Base-by-base conservation (phyloP, 2,797 vertebrate genomes). In the Rhyacichthys aspro region DNA sequence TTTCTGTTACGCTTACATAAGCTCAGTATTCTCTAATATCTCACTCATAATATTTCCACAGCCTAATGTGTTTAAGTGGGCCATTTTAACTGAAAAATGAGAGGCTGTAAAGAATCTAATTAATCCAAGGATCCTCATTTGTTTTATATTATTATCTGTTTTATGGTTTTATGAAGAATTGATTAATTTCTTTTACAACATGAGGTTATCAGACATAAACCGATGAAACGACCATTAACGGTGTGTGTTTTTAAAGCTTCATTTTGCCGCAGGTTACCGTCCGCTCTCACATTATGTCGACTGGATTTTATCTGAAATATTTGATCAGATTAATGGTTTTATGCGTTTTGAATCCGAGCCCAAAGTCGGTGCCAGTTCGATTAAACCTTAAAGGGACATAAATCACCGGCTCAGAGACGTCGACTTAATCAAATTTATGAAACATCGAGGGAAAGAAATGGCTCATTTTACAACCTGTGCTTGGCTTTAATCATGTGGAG, bases 251-350 rank as follows among this genome's bases (percentile, higher is more conserved):
- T 37, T 9, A 37, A 37, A 37, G 3, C 36, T 11, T 7, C 11
- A 23, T 28, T 28, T 23, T 23, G 9, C 44, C 44, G 4, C 1
- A 23, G 44, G 11, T 3, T 12, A 3, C 7, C 28, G 18, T 19
- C 19, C 1, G 12, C 3, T 10, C 9, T 45, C 43, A 37, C 44
- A 1, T 12, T 12, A 3, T 14, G 11, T 28, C 5, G 11, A 8
- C 11, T 46, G 44, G 10, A 46, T 16, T 46, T 43, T 18, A 43
- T 16, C 9, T 17, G 43, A 17, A 46, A 19, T 12, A 46, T 23
- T 23, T 12, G 8, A 46, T n/a, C 10, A 46, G 11, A 46, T 46
- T 12, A 46, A 46, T 46, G 44, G 11, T 46, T 46, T 46, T 46
- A 11, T 46, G 11, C 6, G 44, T 37, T 46, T 45, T 45, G 43